These are phyloP conservation scores for Galendromus occidentalis DNA, from an alignment of 1,140 invertebrate genomes.

Conservation along the genomic window DNA sequence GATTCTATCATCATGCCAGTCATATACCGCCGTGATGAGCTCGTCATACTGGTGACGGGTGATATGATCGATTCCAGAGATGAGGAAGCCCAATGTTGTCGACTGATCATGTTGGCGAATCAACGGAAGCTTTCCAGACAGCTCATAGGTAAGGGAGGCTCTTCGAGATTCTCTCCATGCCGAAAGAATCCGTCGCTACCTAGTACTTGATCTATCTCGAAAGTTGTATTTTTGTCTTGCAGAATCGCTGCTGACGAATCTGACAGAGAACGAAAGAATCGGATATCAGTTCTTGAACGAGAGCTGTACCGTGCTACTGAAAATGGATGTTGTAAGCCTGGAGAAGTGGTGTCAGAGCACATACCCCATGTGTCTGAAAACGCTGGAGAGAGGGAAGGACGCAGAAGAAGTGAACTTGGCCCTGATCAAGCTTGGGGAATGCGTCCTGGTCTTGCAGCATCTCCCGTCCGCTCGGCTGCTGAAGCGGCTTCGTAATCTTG, in stretches of 20 bases:
- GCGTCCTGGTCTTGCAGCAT: background rate
- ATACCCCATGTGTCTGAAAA: background rate
- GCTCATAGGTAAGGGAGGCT: no score
- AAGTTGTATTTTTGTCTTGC: no score
- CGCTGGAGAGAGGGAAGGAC: background rate
- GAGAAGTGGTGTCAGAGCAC: background rate
- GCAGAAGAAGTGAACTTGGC: background rate
- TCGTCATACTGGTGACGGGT: no score
- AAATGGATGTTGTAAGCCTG: background rate
- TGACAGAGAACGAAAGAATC: no score
- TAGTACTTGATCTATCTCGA: no score
- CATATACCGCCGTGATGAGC: no score
- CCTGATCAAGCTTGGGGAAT: background rate
- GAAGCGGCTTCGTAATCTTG: background rate
- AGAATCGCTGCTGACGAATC: no score
- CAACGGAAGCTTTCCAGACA: background rate
- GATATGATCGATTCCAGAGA: background rate
- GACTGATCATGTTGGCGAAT: background rate
- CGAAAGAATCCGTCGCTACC: no score
- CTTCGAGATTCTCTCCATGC: no score
- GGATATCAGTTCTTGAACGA: background rate
- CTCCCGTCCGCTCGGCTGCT: background rate
- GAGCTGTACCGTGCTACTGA: background rate
- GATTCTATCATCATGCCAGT: no score
- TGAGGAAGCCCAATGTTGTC: background rate